Conservation (phyloP, 2,888 invertebrate genomes). For the Tachina lurida region DNA sequence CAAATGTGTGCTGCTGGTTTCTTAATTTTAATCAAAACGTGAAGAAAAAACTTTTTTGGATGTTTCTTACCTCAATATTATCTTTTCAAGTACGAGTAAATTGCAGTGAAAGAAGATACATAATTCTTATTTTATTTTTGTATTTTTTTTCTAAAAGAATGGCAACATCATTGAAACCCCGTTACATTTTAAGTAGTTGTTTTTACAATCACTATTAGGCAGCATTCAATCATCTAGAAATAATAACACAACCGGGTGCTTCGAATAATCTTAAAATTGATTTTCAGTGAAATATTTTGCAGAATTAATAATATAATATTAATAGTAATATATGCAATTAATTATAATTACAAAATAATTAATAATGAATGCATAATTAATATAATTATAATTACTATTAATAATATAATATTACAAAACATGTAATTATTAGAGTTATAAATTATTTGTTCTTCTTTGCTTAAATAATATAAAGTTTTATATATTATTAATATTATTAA, state of each 20-base stretch:
- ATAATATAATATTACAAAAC: too few species aligned
- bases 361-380: too few species aligned
- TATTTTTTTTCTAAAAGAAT: neutral
- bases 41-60: constrained; percentile 25
- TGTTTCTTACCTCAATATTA: constrained; percentile 51
- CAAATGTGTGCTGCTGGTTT: constrained; percentile 19
- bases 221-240: constrained; percentile 2
- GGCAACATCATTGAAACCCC: constrained; percentile 21
- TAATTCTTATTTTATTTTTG: neutral
- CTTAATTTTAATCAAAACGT: constrained; percentile 12
- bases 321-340: too few species aligned
- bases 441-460: too few species aligned
- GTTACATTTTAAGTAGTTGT: constrained; percentile 26
- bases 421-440: too few species aligned
- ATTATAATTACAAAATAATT: too few species aligned
- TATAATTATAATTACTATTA: too few species aligned
- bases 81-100: constrained; percentile 4
- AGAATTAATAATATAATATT: too few species aligned
- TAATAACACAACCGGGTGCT: constrained; percentile 4
- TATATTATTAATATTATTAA: too few species aligned
- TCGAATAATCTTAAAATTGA: neutral
- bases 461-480: too few species aligned
- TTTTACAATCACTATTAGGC: neutral
- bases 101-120: neutral
- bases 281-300: neutral